A percentile compares a stretch with the other conserved stretches of the same genome.
phyloP scores from a whole-genome alignment of 2,888 invertebrate genomes.

The Dione juno region DNA sequence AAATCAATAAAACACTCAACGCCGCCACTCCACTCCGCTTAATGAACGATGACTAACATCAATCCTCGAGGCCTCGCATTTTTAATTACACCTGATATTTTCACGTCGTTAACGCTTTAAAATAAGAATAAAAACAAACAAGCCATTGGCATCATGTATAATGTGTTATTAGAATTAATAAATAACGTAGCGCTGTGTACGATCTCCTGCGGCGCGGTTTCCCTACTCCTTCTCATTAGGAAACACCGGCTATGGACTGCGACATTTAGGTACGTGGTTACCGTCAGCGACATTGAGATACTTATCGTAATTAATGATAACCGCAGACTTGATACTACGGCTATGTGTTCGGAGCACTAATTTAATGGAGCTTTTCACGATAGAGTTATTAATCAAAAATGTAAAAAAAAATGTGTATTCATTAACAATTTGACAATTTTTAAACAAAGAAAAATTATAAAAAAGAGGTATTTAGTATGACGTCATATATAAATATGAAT shows the following conservation, averaged over 20 bases:
- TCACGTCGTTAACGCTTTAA: conserved; percentile 72
- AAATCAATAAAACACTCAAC: conserved; percentile 73
- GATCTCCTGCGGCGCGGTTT: conserved; percentile 62
- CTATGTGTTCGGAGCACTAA: conserved; percentile 5
- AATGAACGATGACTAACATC: conserved; percentile 71
- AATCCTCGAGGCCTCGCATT: conserved; percentile 71
- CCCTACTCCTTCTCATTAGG: conserved; percentile 48
- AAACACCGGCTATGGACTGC: conserved; percentile 39
- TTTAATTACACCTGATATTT: conserved; percentile 80
- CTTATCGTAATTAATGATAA: conserved; percentile 43
- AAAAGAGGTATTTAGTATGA: neutral
- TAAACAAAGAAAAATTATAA: neutral
- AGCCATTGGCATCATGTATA: conserved; percentile 72
- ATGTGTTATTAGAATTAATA: conserved; percentile 80
- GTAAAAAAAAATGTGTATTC: neutral
- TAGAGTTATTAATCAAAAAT: neutral
- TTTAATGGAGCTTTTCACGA: neutral
- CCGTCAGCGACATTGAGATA: conserved; percentile 39
- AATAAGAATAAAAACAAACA: conserved; percentile 75
- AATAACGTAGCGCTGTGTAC: conserved; percentile 63
- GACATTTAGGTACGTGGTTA: conserved; percentile 36
- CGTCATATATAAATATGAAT: conserved; percentile 3
- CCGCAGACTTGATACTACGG: conserved; percentile 9
- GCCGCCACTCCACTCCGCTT: conserved; percentile 53
- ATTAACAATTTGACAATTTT: neutral